Percentiles rank a stretch among this genome's conserved stretches.
Evolutionary conservation across 1,140 invertebrate species (phyloP).

Genomic region (Aphaenogaster rudis): DNA sequence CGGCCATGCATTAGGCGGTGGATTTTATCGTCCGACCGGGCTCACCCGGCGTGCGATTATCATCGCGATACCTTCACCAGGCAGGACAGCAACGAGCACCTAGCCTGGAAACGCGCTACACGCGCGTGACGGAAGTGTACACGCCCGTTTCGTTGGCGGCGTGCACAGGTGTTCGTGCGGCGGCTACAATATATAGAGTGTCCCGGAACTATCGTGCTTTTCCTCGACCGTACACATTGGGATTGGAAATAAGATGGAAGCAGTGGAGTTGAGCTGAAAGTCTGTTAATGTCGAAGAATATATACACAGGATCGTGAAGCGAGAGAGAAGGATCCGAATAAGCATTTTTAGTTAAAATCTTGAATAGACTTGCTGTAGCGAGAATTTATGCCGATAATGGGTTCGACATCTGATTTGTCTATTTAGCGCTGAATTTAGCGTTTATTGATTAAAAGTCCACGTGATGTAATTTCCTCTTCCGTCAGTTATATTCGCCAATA

Average conservation of each 20-base stretch:
- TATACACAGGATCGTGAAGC: background rate
- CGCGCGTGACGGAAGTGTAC: slow-evolving; percentile 65
- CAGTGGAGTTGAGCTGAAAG: background rate
- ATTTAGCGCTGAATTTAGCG: background rate
- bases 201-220: background rate
- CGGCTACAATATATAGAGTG: slow-evolving; percentile 8
- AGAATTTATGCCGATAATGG: background rate
- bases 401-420: background rate
- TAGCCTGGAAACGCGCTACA: slow-evolving; percentile 30
- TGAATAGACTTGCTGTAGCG: background rate
- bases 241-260: background rate
- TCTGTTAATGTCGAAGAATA: background rate
- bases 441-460: slow-evolving; percentile 28
- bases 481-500: slow-evolving; percentile 8
- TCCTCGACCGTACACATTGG: too few relatives aligned
- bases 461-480: background rate
- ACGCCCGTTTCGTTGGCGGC: slow-evolving; percentile 34
- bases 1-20: slow-evolving; percentile 69
- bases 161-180: slow-evolving; percentile 39
- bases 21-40: slow-evolving; percentile 69
- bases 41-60: slow-evolving; percentile 65
- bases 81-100: background rate
- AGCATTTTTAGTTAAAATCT: background rate
- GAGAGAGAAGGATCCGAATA: background rate
- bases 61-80: slow-evolving; percentile 67